Evolutionary conservation across 2,888 invertebrate genomes (phyloP).

Genomic region (Megastigmus dorsalis): DNA sequence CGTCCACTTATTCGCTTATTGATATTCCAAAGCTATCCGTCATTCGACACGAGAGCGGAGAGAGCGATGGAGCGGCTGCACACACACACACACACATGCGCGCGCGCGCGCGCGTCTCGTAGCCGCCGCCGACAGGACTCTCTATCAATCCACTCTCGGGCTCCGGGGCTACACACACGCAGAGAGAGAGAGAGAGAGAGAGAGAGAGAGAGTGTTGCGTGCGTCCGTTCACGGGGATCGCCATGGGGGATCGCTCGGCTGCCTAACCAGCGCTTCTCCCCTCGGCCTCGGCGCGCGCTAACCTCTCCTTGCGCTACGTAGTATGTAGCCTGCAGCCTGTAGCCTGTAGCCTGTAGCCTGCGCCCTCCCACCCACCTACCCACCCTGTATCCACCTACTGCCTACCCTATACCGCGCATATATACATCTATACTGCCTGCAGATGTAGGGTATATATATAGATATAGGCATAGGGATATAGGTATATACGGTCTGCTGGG

Average conservation of each 20-base stretch:
- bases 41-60: conserved; percentile 41
- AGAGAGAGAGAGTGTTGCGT: conserved; percentile 5
- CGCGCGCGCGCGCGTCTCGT: conserved; percentile 34
- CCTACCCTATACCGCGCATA: too few species aligned
- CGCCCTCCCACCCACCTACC: too few species aligned
- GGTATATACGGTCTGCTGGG: too few species aligned
- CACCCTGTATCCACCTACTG: too few species aligned
- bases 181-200: background rate
- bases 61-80: background rate
- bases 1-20: conserved; percentile 53
- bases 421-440: too few species aligned
- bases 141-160: conserved; percentile 66
- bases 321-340: background rate
- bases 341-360: background rate
- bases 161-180: conserved; percentile 4
- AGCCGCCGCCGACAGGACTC: conserved; percentile 63
- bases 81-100: background rate
- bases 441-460: too few species aligned
- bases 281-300: too few species aligned
- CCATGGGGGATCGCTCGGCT: background rate
- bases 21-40: conserved; percentile 54
- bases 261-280: too few species aligned
- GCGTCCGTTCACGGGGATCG: conserved; percentile 7
- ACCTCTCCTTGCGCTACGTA: background rate
- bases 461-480: too few species aligned